Conservation (phyloP, 2,888 invertebrate species). For the Anaspis maculata region DNA sequence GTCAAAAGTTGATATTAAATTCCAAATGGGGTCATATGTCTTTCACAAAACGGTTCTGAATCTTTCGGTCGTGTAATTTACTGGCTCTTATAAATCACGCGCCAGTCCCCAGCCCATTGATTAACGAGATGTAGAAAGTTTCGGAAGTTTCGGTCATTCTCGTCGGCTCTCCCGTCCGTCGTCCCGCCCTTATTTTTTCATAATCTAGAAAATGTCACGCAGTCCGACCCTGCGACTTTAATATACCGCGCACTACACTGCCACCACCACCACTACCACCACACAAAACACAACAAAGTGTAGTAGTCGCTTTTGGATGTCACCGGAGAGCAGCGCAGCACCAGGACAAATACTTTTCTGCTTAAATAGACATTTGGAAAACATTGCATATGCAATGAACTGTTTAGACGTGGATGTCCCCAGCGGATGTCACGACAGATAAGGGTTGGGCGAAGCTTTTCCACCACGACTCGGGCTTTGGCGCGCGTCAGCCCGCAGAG, state of each 20-base stretch:
- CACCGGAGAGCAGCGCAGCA: too few species aligned
- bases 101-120: conserved; percentile 19
- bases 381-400: conserved; percentile 38
- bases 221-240: too few species aligned
- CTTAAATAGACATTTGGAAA: conserved; percentile 31
- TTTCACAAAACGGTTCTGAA: conserved; percentile 23
- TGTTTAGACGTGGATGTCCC: conserved; percentile 20
- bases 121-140: conserved; percentile 19
- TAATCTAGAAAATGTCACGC: too few species aligned
- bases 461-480: too few species aligned
- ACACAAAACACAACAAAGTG: too few species aligned
- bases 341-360: conserved; percentile 30
- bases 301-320: too few species aligned
- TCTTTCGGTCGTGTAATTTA: conserved; percentile 24
- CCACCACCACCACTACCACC: too few species aligned
- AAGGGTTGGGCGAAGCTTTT: conserved; percentile 13
- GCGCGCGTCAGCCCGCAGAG: too few species aligned
- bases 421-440: conserved; percentile 11
- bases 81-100: too few species aligned
- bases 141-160: conserved; percentile 8
- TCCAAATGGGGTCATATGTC: conserved; percentile 28
- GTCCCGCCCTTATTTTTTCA: conserved; percentile 9
- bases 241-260: too few species aligned
- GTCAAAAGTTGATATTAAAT: conserved; percentile 30
- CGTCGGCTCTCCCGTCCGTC: too few species aligned